Evolutionary conservation across 2,113 vertebrate species (phyloP), one percentile per base, ranked within the genome.

Genomic region (Pungitius pungitius): DNA sequence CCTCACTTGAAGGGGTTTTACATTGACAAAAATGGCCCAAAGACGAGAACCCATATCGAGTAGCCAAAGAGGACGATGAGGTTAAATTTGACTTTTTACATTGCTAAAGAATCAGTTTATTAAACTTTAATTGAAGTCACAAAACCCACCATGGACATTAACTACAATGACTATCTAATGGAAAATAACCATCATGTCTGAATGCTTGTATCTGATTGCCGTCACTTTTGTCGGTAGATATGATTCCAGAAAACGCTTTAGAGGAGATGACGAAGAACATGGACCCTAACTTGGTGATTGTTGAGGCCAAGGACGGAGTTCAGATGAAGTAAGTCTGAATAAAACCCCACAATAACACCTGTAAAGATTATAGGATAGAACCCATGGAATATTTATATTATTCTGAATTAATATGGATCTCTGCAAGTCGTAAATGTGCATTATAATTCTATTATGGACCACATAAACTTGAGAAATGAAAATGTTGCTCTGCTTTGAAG

Each of bases 251-350:
- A 92, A 99, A 99, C 5, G 97, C 98, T 85, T 93, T 99, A 83
- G 98, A 99, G 88, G 98, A 99, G 89, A 98, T 98, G 90, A 99
- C 97, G 17, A 99, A 99, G 93, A 99, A 98, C 93, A 96, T 98
- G 62, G 98, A 99, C 73, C 97, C 96, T 62, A 98, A 94, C 18
- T 93, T 97, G 4, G 96, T 99, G 68, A 93, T 99, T 54, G 95
- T 96, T 40, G 98, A 99, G 80, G 94, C 77, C 89, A 97, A 95
- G 91, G 95, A 95, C 6, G 92, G 93, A 43, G 93, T 96, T 79
- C 96, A 96, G 89, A 95, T 97, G 93, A 96, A 98, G 98, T 99
- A 89, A 95, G 97, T 83, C 3, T 22, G 4, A 59, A 18, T 17
- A 20, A 8, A 55, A 26, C 15, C 30, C 8, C n/a, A 15, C 6